These are phyloP conservation scores for Istiophorus platypterus DNA, from an alignment of 2,113 vertebrate genomes.

Conservation along the genomic window DNA sequence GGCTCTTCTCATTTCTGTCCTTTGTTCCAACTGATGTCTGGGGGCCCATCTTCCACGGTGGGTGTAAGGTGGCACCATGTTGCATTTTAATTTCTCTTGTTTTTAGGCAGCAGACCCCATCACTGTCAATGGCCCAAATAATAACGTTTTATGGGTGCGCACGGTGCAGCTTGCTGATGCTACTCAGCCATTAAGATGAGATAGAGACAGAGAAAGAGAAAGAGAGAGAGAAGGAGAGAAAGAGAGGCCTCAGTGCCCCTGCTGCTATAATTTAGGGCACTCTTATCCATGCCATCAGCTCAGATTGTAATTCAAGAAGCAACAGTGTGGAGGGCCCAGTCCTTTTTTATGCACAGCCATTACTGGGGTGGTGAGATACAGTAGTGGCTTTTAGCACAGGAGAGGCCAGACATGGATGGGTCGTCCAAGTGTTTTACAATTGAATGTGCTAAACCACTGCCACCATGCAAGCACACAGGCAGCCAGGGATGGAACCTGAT, in stretches of 20 bases:
- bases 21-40: constrained; percentile 63
- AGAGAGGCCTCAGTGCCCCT: constrained; percentile 68
- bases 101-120: constrained; percentile 75
- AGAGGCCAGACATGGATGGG: constrained; percentile 82
- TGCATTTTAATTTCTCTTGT: constrained; percentile 77
- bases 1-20: constrained; percentile 48
- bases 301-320: constrained; percentile 88
- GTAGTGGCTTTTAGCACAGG: constrained; percentile 85
- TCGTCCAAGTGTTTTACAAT: constrained; percentile 89
- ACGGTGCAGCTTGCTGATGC: constrained; percentile 65
- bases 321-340: constrained; percentile 79
- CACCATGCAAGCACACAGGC: constrained; percentile 79
- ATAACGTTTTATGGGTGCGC: constrained; percentile 79
- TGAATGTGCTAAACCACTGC: constrained; percentile 84
- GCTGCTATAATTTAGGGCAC: constrained; percentile 82
- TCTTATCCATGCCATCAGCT: constrained; percentile 84
- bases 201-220: constrained; percentile 56
- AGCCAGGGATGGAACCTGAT: constrained; percentile 76
- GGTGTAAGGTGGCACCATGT: constrained; percentile 62
- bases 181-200: constrained; percentile 69
- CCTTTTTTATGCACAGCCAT: constrained; percentile 81
- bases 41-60: constrained; percentile 52
- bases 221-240: constrained; percentile 49
- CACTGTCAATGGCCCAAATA: constrained; percentile 75
- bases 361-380: constrained; percentile 84